Percentiles rank a stretch among this genome's conserved stretches.
Evolutionary conservation across 2,113 vertebrate species (phyloP).

Genomic region (Periophthalmodon schlosseri): DNA sequence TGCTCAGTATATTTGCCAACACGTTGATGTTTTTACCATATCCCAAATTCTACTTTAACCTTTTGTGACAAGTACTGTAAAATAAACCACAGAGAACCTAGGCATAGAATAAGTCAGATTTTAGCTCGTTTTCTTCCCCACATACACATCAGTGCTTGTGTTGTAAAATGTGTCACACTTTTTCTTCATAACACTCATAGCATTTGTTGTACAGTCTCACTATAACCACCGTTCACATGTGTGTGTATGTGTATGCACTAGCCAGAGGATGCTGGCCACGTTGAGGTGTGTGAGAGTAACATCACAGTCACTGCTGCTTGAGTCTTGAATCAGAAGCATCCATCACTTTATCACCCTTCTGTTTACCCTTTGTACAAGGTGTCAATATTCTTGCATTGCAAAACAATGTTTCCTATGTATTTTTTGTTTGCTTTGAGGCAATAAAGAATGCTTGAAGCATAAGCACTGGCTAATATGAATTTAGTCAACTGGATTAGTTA

Average conservation of each 20-base stretch:
- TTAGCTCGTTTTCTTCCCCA: no score
- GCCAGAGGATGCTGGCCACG: slow-evolving; percentile 83
- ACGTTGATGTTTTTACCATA: neutral
- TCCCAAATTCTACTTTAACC: no score
- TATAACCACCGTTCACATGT: slow-evolving; percentile 62
- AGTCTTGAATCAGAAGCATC: slow-evolving; percentile 25
- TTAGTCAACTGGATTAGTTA: no score
- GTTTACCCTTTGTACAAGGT: neutral
- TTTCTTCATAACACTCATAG: slow-evolving; percentile 20
- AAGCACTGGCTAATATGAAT: no score
- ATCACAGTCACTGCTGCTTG: slow-evolving; percentile 45
- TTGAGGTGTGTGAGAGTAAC: slow-evolving; percentile 80
- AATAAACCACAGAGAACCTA: no score
- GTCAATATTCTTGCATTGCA: neutral
- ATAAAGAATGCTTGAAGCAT: no score
- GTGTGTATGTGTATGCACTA: slow-evolving; percentile 58
- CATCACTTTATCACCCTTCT: neutral
- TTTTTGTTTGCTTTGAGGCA: neutral
- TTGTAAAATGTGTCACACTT: slow-evolving; percentile 13
- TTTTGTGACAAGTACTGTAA: neutral
- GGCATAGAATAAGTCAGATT: no score
- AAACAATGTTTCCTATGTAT: neutral
- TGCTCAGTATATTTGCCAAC: no score
- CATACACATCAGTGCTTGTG: neutral
- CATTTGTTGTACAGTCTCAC: slow-evolving; percentile 37